A percentile compares a stretch with the other conserved stretches of the same genome.
phyloP scores from a whole-genome alignment of 1,140 invertebrate species.

The Drosophila sucinea region DNA sequence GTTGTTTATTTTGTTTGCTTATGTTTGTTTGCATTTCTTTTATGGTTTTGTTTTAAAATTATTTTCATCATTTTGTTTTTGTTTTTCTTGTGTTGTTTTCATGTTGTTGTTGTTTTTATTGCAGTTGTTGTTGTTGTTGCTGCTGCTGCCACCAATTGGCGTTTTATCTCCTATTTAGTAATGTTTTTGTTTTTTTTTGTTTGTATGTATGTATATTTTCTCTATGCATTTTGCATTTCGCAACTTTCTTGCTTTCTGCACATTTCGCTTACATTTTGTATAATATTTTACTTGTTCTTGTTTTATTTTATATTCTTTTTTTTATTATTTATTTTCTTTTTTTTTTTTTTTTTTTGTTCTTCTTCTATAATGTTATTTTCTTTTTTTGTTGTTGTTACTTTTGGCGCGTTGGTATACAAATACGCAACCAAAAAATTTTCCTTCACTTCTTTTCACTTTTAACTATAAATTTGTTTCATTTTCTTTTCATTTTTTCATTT shows the following conservation, averaged over 20 bases:
- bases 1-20: conserved; percentile 70
- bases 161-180: conserved; percentile 26
- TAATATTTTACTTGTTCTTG: conserved; percentile 67
- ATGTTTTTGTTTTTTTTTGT: conserved; percentile 20
- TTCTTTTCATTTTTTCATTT: conserved; percentile 44
- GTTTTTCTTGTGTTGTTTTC: conserved; percentile 4
- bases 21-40: conserved; percentile 35
- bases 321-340: conserved; percentile 28
- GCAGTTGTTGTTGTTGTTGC: conserved; percentile 61
- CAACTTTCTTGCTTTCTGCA: conserved; percentile 39
- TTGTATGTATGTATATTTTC: conserved; percentile 72
- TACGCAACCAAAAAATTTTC: conserved; percentile 57
- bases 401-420: conserved; percentile 76
- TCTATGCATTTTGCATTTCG: conserved; percentile 52
- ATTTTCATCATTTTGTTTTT: conserved; percentile 69
- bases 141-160: conserved; percentile 19
- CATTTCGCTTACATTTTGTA: conserved; percentile 63
- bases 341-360: conserved; percentile 1
- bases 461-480: conserved; percentile 73
- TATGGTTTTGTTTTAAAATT: conserved; percentile 33
- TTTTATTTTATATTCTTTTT: conserved; percentile 17
- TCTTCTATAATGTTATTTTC: conserved; percentile 14
- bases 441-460: conserved; percentile 34
- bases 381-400: conserved; percentile 31
- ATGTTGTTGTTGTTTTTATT: conserved; percentile 23